Base-by-base conservation (phyloP, 1,140 invertebrate genomes). In the Ostrea edulis region DNA sequence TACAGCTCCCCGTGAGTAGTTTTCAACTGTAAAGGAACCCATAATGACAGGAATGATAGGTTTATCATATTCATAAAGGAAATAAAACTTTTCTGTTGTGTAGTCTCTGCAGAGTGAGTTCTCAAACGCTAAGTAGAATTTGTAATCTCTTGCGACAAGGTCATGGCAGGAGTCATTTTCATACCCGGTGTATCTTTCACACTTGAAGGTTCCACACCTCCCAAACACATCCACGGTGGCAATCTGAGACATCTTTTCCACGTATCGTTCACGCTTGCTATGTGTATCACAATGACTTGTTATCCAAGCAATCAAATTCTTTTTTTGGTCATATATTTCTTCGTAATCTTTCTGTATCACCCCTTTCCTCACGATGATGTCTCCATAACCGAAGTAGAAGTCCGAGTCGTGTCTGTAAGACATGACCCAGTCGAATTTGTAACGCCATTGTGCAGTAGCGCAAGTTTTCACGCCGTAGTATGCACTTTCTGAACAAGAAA, bases 91-190 rank as follows among this genome's bases (percentile, higher is more conserved):
- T 94, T 99, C 98, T 0, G 98, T 99, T 81, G 99, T 97, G 94
- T 99, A 99, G 95, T 99, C 98, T 83, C 96, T 96, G 94, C 98
- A 99, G 92, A 99, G 98, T 0, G 98, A 98, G 95, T 99, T 99
- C 95, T 96, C 95, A 89, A 96, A 95, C 12, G 95, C 87, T 12
- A 96, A 85, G 87, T 95, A 96, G 84, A 93, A 94, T 85, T 94
- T 93, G 87, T 94, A 94, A 62, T 92, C 85, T 7, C 85, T 87
- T 14, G 84, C 82, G 12, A 94, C 35, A 71, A 90, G 87, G 35
- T 88, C 51, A 14, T 89, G 84, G 82, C 92, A 91, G 17, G 85
- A 25, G 2, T 29, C 62, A 20, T 85, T 86, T 12, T 89, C 88
- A 35, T 86, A 51, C 14, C 82, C 51, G 5, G 71, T 62, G 55